These are phyloP conservation scores for Ceratosolen solmsi DNA, from an alignment of 1,140 invertebrate genomes.

Conservation along the genomic window DNA sequence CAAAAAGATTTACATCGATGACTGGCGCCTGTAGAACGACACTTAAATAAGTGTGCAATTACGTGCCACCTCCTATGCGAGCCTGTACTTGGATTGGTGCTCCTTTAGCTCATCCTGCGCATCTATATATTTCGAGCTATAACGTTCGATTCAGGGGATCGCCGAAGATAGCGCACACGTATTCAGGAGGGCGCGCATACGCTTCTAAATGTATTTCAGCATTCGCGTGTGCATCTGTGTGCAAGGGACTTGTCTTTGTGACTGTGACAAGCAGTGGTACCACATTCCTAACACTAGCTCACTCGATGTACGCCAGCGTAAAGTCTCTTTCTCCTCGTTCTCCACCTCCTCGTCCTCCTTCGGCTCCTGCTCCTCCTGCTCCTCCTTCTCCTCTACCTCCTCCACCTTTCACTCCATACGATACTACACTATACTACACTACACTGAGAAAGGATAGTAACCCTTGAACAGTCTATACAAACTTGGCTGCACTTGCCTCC, in stretches of 20 bases:
- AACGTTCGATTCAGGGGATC: neutral
- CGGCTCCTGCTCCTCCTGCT: constrained; percentile 34
- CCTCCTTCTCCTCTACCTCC: constrained; percentile 40
- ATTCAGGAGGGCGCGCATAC: too few relatives aligned
- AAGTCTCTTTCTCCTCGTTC: constrained; percentile 49
- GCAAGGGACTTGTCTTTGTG: constrained; percentile 59
- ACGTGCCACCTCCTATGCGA: constrained; percentile 2
- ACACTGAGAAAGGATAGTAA: constrained; percentile 55
- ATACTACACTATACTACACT: neutral
- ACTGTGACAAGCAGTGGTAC: constrained; percentile 74
- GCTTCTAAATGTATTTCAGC: neutral
- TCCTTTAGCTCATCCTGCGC: neutral
- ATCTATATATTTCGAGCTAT: neutral
- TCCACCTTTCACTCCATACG: constrained; percentile 20
- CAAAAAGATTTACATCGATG: too few relatives aligned
- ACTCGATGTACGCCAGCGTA: constrained; percentile 55
- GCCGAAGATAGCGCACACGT: neutral
- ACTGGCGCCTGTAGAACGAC: constrained; percentile 32
- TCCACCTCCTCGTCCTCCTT: constrained; percentile 30
- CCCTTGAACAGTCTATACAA: constrained; percentile 27
- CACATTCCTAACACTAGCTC: constrained; percentile 73
- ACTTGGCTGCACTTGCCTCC: constrained; percentile 25
- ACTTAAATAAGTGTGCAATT: constrained; percentile 52
- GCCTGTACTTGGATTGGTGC: neutral
- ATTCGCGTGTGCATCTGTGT: constrained; percentile 37